Percentiles rank a stretch among this genome's conserved stretches.
Conservation (phyloP, 1,140 invertebrate species). For the Drosophila burlai region DNA sequence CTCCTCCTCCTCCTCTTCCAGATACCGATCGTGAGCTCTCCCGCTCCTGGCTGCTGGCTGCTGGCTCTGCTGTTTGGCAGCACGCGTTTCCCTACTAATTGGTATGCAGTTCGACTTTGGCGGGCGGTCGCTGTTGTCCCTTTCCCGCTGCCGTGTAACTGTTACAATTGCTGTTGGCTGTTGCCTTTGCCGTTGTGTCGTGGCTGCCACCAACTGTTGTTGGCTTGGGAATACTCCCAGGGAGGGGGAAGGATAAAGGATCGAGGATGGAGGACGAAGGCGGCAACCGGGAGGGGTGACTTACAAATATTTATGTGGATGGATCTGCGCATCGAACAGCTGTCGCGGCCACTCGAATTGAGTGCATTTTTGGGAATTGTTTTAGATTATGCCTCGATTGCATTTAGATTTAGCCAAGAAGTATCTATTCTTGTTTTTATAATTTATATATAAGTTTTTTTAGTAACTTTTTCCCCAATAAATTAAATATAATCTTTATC, state of each 20-base stretch:
- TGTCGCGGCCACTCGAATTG: conserved; percentile 11
- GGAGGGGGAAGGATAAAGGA: conserved; percentile 8
- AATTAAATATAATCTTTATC: too few relatives aligned
- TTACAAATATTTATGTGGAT: conserved; percentile 48
- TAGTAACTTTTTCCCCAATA: too few relatives aligned
- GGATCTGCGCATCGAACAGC: conserved; percentile 32
- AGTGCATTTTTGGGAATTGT: neutral
- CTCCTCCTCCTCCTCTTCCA: conserved; percentile 40
- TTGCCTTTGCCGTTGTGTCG: conserved; percentile 16
- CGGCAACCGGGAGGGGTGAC: conserved; percentile 33
- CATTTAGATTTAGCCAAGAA: conserved; percentile 22
- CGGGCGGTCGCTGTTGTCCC: conserved; percentile 70
- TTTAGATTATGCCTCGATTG: conserved; percentile 19
- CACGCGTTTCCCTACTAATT: conserved; percentile 83
- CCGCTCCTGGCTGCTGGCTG: conserved; percentile 39
- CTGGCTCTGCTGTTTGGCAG: conserved; percentile 65
- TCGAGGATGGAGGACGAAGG: conserved; percentile 8
- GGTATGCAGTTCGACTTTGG: conserved; percentile 79
- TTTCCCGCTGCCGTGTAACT: conserved; percentile 60
- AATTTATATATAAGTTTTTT: neutral
- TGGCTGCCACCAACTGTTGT: conserved; percentile 58
- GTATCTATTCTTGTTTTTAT: neutral
- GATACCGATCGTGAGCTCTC: conserved; percentile 60
- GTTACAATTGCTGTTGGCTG: conserved; percentile 60
- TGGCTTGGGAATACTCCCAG: conserved; percentile 7